Evolutionary conservation across 2,113 vertebrate species (phyloP), one percentile per base, ranked within the genome.

Genomic region (Chaetodon trifascialis): DNA sequence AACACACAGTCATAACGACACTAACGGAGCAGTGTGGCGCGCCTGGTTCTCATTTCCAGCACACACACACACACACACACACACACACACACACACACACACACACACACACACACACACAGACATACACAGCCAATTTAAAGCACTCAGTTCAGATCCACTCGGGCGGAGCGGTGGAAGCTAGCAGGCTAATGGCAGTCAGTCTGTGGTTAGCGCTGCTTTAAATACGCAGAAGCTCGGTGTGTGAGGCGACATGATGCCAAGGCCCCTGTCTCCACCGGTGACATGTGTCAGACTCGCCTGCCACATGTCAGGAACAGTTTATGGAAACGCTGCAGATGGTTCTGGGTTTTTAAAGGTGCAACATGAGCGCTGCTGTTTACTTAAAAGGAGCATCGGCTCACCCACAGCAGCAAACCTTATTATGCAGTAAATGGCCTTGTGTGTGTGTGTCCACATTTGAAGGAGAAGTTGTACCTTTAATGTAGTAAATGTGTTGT

Each of bases 21-120:
- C 94, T 94, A 94, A 83, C 92, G 78, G 93, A 89, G 91, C 83
- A 73, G 85, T 58, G 72, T 52, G 21, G 82, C 71, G 17, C 78
- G 94, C 92, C 94, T 95, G 95, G 86, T 95, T 95, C 92, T 95
- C 94, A 95, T 95, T 95, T 95, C 89, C 84, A 85, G 74, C 82
- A 78, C 67, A 81, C 81, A 63, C 84, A 68, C 80, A 44, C 76
- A 38, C 79, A 42, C 73, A 17, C 51, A 66, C 51, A 73, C 51
- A 17, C 84, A 68, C 80, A 44, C 76, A 38, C 79, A 42, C 73
- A 17, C 51, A 66, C 51, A 73, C 51, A 17, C 84, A 68, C 80
- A 44, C 76, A 38, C 82, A 78, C 67, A 81, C 81, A 63, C 82
- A 78, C 67, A 81, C 81, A 63, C 84, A 68, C 80, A 44, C 76